phyloP scores from a whole-genome alignment of 2,113 vertebrate species.

The Strigops habroptila region DNA sequence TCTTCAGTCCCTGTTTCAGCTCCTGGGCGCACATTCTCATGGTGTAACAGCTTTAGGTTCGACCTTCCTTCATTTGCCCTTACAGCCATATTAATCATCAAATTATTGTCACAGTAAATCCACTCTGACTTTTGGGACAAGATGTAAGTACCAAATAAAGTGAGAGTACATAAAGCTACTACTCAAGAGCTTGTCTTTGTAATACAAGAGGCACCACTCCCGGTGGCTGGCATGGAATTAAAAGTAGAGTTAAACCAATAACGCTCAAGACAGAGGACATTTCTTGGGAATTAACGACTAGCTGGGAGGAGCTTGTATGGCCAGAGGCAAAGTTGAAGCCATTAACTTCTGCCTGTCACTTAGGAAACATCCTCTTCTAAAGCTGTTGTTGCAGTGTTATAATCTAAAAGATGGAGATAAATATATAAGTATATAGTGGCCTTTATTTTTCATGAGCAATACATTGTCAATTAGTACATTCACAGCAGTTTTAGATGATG shows the following conservation, averaged over 20 bases:
- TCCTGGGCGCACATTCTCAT: background rate
- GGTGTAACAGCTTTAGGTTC: background rate
- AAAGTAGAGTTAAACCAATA: background rate
- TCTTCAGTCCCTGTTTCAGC: background rate
- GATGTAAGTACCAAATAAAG: background rate
- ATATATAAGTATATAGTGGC: background rate
- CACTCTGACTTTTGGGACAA: background rate
- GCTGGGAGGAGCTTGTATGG: background rate
- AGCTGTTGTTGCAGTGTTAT: background rate
- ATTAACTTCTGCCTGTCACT: slow-evolving; percentile 6
- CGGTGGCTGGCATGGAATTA: background rate
- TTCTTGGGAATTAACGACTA: background rate
- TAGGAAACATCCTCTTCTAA: background rate
- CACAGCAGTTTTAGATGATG: background rate
- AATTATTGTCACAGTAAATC: background rate
- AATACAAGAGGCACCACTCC: background rate
- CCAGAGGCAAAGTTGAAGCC: background rate
- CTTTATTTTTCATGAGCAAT: background rate
- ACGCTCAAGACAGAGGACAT: background rate
- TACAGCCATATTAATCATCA: background rate
- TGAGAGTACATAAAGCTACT: background rate
- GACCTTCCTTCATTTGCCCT: background rate
- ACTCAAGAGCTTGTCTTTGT: background rate
- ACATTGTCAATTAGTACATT: background rate
- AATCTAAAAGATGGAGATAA: background rate